Percentiles rank a stretch among this genome's conserved stretches.
These are phyloP conservation scores for Meta bourneti DNA, from an alignment of 2,888 invertebrate species.

Conservation along the genomic window DNA sequence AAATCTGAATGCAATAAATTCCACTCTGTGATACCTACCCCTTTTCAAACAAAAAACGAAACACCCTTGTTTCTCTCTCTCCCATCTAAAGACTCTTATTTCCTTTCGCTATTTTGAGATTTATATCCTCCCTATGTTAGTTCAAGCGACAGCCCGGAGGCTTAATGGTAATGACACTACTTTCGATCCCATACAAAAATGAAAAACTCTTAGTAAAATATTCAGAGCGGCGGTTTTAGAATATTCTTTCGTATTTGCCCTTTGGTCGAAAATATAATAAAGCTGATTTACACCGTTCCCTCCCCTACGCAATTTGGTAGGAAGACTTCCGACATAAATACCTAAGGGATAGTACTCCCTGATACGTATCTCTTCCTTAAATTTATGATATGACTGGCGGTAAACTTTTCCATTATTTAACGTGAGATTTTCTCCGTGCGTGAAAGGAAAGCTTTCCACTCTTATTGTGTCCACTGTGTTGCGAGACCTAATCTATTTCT, in stretches of 20 bases:
- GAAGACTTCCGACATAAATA: background rate
- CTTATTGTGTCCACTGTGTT: too few species aligned
- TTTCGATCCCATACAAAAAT: conserved; percentile 33
- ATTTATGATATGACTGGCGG: too few species aligned
- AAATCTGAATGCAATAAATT: too few species aligned
- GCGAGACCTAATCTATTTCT: too few species aligned
- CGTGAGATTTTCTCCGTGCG: too few species aligned
- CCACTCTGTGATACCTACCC: too few species aligned
- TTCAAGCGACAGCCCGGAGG: conserved; percentile 5
- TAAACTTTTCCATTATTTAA: too few species aligned
- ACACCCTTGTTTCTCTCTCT: too few species aligned
- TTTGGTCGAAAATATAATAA: conserved; percentile 52
- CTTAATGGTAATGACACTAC: conserved; percentile 27
- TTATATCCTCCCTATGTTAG: conserved; percentile 9
- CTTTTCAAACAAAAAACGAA: too few species aligned
- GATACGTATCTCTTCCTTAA: too few species aligned
- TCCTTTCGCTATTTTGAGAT: background rate
- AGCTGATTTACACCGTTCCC: conserved; percentile 51
- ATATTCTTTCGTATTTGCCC: conserved; percentile 21
- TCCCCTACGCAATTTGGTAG: conserved; percentile 25
- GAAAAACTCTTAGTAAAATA: conserved; percentile 56
- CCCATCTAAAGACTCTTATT: background rate
- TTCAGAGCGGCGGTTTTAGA: conserved; percentile 36
- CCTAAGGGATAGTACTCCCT: too few species aligned
- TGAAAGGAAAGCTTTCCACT: too few species aligned